Evolutionary conservation across 2,797 vertebrate species (phyloP).

Genomic region (Smutsia gigantea): DNA sequence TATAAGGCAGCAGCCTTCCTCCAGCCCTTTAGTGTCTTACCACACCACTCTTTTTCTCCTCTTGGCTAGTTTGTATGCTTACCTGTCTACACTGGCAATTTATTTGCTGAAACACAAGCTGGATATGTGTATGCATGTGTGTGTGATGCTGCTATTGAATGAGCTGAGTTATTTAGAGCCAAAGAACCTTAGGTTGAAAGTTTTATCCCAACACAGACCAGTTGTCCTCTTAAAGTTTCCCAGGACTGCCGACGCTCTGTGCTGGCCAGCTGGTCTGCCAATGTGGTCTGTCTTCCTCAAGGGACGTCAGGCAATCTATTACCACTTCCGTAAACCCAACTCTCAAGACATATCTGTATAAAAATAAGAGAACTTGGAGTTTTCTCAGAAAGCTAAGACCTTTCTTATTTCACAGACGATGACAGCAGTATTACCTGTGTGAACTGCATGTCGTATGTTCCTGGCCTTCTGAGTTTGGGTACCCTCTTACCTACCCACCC

Average conservation of each 20-base stretch:
- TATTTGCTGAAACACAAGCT: background rate
- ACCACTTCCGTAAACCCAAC: conserved; percentile 62
- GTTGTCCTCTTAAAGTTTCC: background rate
- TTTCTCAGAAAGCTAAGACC: conserved; percentile 52
- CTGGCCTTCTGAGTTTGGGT: background rate
- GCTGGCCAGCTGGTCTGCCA: conserved; percentile 5
- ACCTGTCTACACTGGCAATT: background rate
- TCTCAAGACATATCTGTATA: background rate
- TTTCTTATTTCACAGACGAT: background rate
- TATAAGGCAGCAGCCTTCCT: background rate
- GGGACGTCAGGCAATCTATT: background rate
- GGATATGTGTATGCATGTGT: background rate
- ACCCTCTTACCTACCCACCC: background rate
- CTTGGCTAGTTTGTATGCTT: background rate
- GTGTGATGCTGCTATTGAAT: background rate
- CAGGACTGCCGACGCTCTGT: background rate
- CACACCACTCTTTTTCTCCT: conserved; percentile 59
- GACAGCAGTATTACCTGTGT: background rate
- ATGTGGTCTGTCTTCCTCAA: conserved; percentile 40
- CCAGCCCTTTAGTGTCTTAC: conserved; percentile 29
- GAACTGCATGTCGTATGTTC: background rate
- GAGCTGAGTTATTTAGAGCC: background rate
- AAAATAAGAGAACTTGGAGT: conserved; percentile 14
- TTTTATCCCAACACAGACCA: background rate
- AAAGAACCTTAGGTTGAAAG: background rate